Conservation (phyloP, 1,140 invertebrate species). For the Drosophila prosaltans region DNA sequence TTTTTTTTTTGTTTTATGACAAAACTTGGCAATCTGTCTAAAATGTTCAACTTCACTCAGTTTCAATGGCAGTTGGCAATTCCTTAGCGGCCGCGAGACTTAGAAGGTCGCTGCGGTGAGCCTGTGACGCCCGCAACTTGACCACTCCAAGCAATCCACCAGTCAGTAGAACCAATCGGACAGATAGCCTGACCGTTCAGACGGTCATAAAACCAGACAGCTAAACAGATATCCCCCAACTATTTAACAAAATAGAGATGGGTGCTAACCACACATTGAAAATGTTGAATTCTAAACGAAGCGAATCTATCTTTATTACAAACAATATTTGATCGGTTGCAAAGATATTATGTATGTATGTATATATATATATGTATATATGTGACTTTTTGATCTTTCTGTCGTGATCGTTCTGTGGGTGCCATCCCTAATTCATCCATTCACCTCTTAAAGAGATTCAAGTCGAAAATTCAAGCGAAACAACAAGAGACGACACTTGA, state of each 20-base stretch:
- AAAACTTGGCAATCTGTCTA: conserved; percentile 80
- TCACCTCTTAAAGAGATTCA: conserved; percentile 8
- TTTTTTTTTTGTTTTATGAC: conserved; percentile 53
- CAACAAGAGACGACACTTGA: conserved; percentile 62
- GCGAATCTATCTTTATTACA: no score
- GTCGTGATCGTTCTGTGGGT: background rate
- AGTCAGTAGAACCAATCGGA: background rate
- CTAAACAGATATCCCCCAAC: no score
- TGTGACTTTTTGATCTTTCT: no score
- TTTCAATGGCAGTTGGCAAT: conserved; percentile 73
- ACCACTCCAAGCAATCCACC: conserved; percentile 25
- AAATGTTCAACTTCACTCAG: conserved; percentile 70
- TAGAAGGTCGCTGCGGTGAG: conserved; percentile 57
- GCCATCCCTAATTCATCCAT: conserved; percentile 6
- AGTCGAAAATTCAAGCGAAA: conserved; percentile 46
- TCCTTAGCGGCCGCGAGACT: conserved; percentile 58
- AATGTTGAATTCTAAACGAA: no score
- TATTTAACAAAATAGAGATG: background rate
- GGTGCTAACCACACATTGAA: background rate
- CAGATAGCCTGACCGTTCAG: no score
- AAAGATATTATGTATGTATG: no score
- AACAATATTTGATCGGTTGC: background rate
- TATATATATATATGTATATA: no score
- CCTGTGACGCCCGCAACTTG: conserved; percentile 53
- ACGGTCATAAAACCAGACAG: no score